Percentiles rank a stretch among this genome's conserved stretches.
These are phyloP conservation scores for Drosophila pseudotakahashii DNA, from an alignment of 2,888 invertebrate species.

Conservation along the genomic window DNA sequence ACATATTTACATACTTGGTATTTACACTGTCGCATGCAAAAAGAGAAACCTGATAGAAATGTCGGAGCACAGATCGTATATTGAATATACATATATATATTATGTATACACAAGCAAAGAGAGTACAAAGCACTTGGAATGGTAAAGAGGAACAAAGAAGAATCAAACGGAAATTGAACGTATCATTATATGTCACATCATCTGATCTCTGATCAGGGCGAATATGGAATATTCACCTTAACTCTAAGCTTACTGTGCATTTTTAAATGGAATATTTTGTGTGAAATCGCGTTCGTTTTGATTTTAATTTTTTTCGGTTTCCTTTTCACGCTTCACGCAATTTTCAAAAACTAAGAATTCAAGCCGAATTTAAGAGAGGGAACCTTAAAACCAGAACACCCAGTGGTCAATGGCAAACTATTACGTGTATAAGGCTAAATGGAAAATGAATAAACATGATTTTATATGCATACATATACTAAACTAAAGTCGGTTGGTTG, in stretches of 20 bases:
- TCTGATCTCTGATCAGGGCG: constrained; percentile 21
- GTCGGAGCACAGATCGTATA: constrained; percentile 15
- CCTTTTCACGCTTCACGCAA: constrained; percentile 23
- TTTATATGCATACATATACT: constrained; percentile 53
- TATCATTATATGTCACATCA: constrained; percentile 13
- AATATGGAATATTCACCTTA: constrained; percentile 28
- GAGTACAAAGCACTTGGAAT: constrained; percentile 43
- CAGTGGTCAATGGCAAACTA: constrained; percentile 73
- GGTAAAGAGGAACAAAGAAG: constrained; percentile 1
- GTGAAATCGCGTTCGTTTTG: neutral
- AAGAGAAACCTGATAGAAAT: constrained; percentile 30
- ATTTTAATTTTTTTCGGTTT: constrained; percentile 1
- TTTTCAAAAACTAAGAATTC: constrained; percentile 32
- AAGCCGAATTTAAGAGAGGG: constrained; percentile 67
- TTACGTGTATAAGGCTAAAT: constrained; percentile 66
- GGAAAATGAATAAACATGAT: constrained; percentile 43
- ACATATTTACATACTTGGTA: constrained; percentile 42
- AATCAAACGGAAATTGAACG: constrained; percentile 3
- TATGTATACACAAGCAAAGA: constrained; percentile 15
- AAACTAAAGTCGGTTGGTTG: constrained; percentile 5
- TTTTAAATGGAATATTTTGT: constrained; percentile 30
- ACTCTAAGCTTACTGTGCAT: constrained; percentile 37
- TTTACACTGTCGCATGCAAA: constrained; percentile 27
- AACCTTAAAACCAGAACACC: constrained; percentile 35
- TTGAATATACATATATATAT: constrained; percentile 12